phyloP scores from a whole-genome alignment of 2,888 invertebrate species.

The Hanleya hanleyi region DNA sequence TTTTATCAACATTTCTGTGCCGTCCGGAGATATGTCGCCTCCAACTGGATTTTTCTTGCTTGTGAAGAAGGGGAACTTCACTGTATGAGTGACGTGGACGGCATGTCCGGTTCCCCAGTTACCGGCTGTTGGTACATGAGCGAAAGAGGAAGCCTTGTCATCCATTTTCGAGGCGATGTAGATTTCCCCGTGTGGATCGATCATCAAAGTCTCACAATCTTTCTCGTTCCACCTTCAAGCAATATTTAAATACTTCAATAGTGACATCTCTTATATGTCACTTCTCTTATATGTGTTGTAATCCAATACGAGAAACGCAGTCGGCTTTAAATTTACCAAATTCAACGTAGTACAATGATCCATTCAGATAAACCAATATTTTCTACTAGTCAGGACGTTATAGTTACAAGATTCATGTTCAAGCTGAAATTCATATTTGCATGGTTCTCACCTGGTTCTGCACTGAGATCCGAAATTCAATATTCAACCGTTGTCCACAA shows the following conservation, averaged over 20 bases:
- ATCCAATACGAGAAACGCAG: too few relatives aligned
- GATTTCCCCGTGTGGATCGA: slow-evolving; percentile 37
- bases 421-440: too few relatives aligned
- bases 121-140: slow-evolving; percentile 25
- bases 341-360: too few relatives aligned
- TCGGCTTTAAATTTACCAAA: too few relatives aligned
- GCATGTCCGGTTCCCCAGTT: background rate
- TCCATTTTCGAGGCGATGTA: slow-evolving; percentile 40
- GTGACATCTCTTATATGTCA: too few relatives aligned
- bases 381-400: too few relatives aligned
- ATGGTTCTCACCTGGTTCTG: too few relatives aligned
- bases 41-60: slow-evolving; percentile 21
- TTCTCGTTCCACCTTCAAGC: slow-evolving; percentile 35
- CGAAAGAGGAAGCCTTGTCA: slow-evolving; percentile 30
- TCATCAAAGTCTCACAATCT: slow-evolving; percentile 44
- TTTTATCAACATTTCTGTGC: slow-evolving; percentile 31
- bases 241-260: background rate
- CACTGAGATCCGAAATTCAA: too few relatives aligned
- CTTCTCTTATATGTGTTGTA: too few relatives aligned
- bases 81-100: background rate
- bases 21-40: slow-evolving; percentile 33
- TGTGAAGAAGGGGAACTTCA: background rate
- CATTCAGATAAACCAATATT: too few relatives aligned
- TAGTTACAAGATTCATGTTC: too few relatives aligned
- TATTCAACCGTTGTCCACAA: too few relatives aligned